A percentile compares a stretch with the other conserved stretches of the same genome.
Conservation (phyloP, 2,797 vertebrate genomes). For the Platyrinchus mystaceus region DNA sequence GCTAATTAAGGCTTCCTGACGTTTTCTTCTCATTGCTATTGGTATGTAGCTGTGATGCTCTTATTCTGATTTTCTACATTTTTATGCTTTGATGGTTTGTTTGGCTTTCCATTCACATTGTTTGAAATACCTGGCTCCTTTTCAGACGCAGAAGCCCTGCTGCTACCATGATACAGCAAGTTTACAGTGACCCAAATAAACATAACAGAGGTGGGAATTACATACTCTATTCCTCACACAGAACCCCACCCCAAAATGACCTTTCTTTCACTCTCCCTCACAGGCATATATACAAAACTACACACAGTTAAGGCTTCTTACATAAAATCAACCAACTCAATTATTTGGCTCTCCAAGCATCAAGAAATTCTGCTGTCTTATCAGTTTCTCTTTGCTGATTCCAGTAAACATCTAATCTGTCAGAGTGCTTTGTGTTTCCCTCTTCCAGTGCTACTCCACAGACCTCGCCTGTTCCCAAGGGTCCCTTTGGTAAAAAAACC, state of each 20-base stretch:
- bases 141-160: neutral
- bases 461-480: neutral
- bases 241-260: neutral
- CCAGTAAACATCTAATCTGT: neutral
- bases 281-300: neutral
- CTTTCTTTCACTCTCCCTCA: neutral
- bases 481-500: neutral
- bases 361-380: neutral
- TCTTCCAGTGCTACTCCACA: neutral
- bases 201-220: neutral
- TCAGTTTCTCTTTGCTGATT: neutral
- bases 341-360: neutral
- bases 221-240: neutral
- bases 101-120: neutral
- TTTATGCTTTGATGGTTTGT: neutral
- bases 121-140: conserved; percentile 9
- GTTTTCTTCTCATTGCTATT: neutral
- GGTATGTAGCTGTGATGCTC: neutral
- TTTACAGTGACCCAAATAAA: neutral
- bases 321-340: neutral
- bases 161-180: conserved; percentile 3
- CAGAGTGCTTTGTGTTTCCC: neutral
- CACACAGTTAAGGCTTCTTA: neutral
- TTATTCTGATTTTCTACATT: neutral
- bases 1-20: neutral